A percentile compares a stretch with the other conserved stretches of the same genome.
phyloP scores from a whole-genome alignment of 64 coral and sea anemone genomes.

The Astreopora myriophthalma region DNA sequence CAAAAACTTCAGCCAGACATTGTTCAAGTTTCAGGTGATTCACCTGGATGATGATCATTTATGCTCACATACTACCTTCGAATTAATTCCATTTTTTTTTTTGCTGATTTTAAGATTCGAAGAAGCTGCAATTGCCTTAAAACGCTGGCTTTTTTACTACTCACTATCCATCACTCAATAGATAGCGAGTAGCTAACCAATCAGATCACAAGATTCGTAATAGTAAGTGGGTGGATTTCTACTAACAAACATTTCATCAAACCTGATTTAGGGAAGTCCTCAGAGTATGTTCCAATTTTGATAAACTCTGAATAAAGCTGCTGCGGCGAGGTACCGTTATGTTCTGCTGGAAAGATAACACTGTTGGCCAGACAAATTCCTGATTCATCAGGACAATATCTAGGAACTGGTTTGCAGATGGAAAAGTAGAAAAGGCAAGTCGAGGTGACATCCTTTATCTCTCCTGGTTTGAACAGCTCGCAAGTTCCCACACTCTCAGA shows the following conservation, averaged over 20 bases:
- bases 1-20: too few relatives aligned
- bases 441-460: not conserved
- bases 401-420: slow-evolving; percentile 1
- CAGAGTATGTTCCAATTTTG: not conserved
- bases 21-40: too few relatives aligned
- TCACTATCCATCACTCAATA: too few relatives aligned
- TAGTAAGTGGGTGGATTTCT: not conserved
- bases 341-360: not conserved
- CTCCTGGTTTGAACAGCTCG: not conserved
- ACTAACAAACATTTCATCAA: not conserved
- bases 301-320: not conserved
- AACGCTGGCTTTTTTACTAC: too few relatives aligned
- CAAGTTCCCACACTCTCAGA: not conserved
- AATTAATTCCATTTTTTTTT: too few relatives aligned
- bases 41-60: too few relatives aligned
- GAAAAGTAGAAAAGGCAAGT: slow-evolving; percentile 24
- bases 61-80: too few relatives aligned
- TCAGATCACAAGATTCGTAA: too few relatives aligned
- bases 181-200: too few relatives aligned
- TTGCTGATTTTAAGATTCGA: too few relatives aligned
- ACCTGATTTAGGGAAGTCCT: not conserved
- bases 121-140: too few relatives aligned
- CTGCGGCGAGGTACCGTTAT: too few relatives aligned
- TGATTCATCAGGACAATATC: not conserved
- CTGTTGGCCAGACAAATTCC: slow-evolving; percentile 11